phyloP scores from a whole-genome alignment of 2,888 invertebrate species.

The Ernsta delagoae region DNA sequence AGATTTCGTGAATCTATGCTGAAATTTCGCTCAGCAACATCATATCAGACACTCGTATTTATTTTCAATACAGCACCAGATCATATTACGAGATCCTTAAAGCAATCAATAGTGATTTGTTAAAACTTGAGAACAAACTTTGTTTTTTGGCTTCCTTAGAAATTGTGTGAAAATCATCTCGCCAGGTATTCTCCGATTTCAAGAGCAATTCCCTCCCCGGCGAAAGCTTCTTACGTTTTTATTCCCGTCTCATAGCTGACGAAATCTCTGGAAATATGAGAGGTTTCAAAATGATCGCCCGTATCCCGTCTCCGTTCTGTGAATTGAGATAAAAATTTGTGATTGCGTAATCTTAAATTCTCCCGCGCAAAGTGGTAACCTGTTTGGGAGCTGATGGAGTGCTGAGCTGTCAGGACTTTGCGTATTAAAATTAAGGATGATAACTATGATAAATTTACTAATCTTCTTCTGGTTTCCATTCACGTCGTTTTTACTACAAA shows the following conservation, averaged over 20 bases:
- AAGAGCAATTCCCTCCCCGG: background rate
- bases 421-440: background rate
- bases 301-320: slow-evolving; percentile 26
- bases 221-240: slow-evolving; percentile 28
- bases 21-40: background rate
- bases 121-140: slow-evolving; percentile 27
- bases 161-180: slow-evolving; percentile 24
- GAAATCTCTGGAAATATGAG: slow-evolving; percentile 20
- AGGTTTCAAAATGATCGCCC: slow-evolving; percentile 28
- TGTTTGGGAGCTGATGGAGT: background rate
- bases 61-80: background rate
- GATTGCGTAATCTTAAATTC: slow-evolving; percentile 12
- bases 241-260: slow-evolving; percentile 22
- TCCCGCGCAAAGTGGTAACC: background rate
- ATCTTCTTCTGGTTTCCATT: too few relatives aligned
- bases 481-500: too few relatives aligned
- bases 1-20: background rate
- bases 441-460: background rate
- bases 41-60: background rate
- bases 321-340: slow-evolving; percentile 27
- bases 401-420: background rate
- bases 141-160: slow-evolving; percentile 12
- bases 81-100: background rate
- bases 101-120: slow-evolving; percentile 27
- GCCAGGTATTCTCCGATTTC: slow-evolving; percentile 21